These are phyloP conservation scores for Eira barbara DNA, from an alignment of 2,113 vertebrate genomes.

Conservation along the genomic window DNA sequence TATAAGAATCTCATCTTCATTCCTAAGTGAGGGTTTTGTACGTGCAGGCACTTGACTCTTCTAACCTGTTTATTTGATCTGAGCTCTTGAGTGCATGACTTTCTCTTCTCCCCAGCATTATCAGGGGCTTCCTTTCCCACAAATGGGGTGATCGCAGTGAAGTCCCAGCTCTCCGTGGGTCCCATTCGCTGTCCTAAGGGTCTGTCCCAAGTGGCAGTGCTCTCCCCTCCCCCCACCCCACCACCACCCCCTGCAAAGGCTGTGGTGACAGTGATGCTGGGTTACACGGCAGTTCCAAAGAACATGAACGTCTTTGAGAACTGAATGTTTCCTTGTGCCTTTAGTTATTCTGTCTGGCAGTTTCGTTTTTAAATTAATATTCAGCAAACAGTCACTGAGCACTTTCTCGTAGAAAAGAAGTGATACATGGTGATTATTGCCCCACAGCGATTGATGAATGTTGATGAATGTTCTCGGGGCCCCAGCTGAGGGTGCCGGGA, in stretches of 20 bases:
- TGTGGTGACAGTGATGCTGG: rapidly evolving
- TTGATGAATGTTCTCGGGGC: background rate
- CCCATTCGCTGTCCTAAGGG: background rate
- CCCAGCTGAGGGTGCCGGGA: rapidly evolving
- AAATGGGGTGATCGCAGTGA: rapidly evolving
- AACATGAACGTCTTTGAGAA: background rate
- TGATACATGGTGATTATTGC: rapidly evolving
- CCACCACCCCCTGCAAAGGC: too few species aligned
- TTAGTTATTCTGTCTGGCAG: background rate
- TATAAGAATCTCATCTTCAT: background rate
- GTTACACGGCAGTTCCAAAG: too few species aligned
- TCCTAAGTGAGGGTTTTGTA: rapidly evolving
- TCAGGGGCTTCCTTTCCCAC: background rate
- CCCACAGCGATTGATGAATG: rapidly evolving
- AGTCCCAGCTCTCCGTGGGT: background rate
- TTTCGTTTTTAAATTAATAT: background rate
- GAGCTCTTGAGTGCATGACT: rapidly evolving
- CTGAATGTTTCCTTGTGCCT: background rate
- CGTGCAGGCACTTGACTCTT: rapidly evolving
- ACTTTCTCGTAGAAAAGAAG: background rate
- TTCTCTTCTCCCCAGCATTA: background rate
- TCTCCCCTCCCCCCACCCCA: too few species aligned
- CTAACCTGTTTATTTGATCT: rapidly evolving
- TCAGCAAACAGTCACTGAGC: background rate
- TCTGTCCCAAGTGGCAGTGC: rapidly evolving